Percentiles rank a stretch among this genome's conserved stretches.
Evolutionary conservation across 2,888 invertebrate genomes (phyloP).

Genomic region (Uropetala carovei): DNA sequence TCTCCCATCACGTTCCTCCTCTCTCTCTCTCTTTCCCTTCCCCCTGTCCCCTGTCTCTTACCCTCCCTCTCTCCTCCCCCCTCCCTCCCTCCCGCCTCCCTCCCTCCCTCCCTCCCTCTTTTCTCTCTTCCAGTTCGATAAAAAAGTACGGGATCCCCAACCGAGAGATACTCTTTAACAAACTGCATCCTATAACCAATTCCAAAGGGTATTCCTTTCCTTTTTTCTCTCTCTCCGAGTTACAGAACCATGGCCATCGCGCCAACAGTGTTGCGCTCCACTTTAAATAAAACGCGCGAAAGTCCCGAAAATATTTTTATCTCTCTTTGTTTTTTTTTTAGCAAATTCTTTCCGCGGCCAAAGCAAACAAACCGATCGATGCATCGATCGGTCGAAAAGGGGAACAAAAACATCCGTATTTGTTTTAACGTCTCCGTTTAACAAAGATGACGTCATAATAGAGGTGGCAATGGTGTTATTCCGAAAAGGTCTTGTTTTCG

Average conservation of each 20-base stretch:
- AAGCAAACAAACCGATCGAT: not conserved
- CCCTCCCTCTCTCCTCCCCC: not conserved
- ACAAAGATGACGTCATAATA: conserved; percentile 5
- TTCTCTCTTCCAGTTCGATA: not conserved
- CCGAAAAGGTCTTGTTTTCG: not conserved
- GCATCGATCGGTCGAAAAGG: not conserved
- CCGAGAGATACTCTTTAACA: not conserved
- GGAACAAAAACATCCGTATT: not conserved
- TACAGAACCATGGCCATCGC: not conserved
- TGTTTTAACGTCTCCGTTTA: conserved; percentile 12
- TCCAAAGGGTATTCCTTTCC: not conserved
- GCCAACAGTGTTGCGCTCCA: not conserved
- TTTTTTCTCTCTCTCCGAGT: not conserved
- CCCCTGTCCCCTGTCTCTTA: too few species aligned
- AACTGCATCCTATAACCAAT: too few species aligned
- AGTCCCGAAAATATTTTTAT: not conserved
- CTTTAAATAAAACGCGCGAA: conserved; percentile 7
- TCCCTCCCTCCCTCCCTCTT: not conserved
- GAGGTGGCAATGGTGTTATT: not conserved
- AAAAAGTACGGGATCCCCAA: too few species aligned
- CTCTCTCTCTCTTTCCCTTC: not conserved
- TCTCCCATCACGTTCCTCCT: too few species aligned
- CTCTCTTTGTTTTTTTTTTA: too few species aligned
- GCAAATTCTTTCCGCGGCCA: too few species aligned
- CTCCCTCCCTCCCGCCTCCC: not conserved